Evolutionary conservation across 53 echinoderm and acorn worm genomes (phyloP), one percentile per base, ranked within the genome.

Genomic region (Echinarachnius parma): DNA sequence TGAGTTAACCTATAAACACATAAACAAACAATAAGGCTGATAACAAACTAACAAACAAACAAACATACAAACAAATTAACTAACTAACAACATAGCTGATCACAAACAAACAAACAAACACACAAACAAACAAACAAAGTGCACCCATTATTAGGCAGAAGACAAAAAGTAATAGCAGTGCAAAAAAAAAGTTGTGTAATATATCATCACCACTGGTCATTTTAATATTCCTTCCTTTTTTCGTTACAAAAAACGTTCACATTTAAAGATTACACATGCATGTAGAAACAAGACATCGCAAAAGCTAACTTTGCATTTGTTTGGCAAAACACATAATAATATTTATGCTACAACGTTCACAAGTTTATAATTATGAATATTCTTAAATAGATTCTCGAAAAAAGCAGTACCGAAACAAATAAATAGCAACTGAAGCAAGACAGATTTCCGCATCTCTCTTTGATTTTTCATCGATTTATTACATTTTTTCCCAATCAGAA

Each of bases 371-470:
- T 14, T 34, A n/a, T n/a, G n/a, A n/a, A n/a, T n/a, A n/a, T n/a
- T 27, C 34, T 72, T 72, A 72, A 72, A 72, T 72, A 72, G 50
- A 53, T 72, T 72, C 42, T 46, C 47, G 28, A 65, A 68, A 65
- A 69, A 69, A 48, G 42, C 37, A 72, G 74, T 72, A 72, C 56
- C 69, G 27, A 56, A 72, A 50, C 7, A 68, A 52, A 21, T 52
- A 50, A 28, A 68, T 68, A 68, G 68, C 52, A 13, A 47, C 22
- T 62, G 25, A 62, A 47, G 19, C 65, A 47, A 46, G 16, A 16
- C 16, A 26, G 45, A 47, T 23, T n/a, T n/a, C n/a, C n/a, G n/a
- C n/a, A n/a, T n/a, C n/a, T n/a, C n/a, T n/a, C n/a, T n/a, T n/a
- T n/a, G n/a, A n/a, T n/a, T n/a, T n/a, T n/a, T n/a, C n/a, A n/a